Evolutionary conservation across 2,888 invertebrate genomes (phyloP).

Genomic region (Brachyptera risi): DNA sequence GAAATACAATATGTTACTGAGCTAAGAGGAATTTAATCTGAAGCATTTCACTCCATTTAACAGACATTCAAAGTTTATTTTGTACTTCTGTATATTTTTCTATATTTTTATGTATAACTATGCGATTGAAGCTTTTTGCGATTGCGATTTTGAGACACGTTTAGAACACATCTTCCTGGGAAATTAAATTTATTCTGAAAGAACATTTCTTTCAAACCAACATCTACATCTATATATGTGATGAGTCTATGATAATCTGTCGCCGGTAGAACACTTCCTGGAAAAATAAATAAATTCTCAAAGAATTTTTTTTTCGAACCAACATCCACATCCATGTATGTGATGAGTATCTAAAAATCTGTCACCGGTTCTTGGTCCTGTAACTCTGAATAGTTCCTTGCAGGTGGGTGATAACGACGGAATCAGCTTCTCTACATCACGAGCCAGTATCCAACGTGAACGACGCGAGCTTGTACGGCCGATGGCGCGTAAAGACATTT

Average conservation of each 20-base stretch:
- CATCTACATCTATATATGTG: not conserved
- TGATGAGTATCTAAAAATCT: not conserved
- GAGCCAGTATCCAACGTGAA: constrained; percentile 49
- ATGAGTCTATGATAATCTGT: not conserved
- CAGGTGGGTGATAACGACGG: constrained; percentile 60
- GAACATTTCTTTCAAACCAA: no score
- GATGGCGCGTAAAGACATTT: constrained; percentile 92
- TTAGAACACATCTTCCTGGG: no score
- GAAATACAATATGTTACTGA: no score
- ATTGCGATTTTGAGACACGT: no score
- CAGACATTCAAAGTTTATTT: no score
- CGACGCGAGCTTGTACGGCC: constrained; percentile 76
- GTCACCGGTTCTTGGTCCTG: not conserved
- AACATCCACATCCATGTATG: not conserved
- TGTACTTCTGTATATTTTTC: no score
- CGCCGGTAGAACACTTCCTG: no score
- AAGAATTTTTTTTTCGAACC: no score
- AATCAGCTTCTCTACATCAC: constrained; percentile 63
- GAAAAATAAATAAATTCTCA: not conserved
- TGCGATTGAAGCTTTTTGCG: no score
- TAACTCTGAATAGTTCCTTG: constrained; percentile 36
- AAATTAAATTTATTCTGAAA: not conserved
- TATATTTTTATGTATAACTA: no score
- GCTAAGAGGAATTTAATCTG: no score
- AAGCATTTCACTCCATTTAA: no score